Percentiles rank a stretch among this genome's conserved stretches.
Evolutionary conservation across 2,797 vertebrate genomes (phyloP).

Genomic region (Pempheris klunzingeri): DNA sequence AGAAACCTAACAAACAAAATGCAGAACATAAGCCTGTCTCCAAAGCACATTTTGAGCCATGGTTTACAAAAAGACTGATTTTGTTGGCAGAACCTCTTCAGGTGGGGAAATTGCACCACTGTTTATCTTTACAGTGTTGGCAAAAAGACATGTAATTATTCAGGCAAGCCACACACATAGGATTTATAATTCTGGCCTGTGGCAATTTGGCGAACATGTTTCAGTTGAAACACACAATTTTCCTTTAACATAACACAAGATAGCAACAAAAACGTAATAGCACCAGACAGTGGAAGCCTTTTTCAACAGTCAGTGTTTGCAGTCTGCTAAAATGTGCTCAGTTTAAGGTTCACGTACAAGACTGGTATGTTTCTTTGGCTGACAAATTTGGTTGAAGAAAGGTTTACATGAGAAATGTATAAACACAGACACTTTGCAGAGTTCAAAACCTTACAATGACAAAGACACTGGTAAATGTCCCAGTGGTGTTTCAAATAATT

Average conservation of each 20-base stretch:
- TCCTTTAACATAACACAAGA: background rate
- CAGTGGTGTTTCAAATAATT: background rate
- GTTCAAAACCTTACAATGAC: background rate
- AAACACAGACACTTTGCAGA: background rate
- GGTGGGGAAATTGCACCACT: slow-evolving; percentile 24
- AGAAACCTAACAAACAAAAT: background rate
- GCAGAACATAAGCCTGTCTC: background rate
- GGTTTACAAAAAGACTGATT: background rate
- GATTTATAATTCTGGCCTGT: slow-evolving; percentile 25
- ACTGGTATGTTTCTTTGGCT: background rate
- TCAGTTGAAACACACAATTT: slow-evolving; percentile 22
- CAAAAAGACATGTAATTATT: slow-evolving; percentile 37
- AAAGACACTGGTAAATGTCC: background rate
- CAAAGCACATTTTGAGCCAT: background rate
- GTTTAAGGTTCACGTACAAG: background rate
- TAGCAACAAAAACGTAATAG: background rate
- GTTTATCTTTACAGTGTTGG: slow-evolving; percentile 38
- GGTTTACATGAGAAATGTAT: slow-evolving; percentile 8
- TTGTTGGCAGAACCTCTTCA: background rate
- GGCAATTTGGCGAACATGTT: slow-evolving; percentile 28
- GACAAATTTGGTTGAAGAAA: background rate
- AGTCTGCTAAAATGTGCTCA: no score
- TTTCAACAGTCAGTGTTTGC: background rate
- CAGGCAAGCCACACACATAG: slow-evolving; percentile 34
- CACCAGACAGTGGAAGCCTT: background rate